Conservation (phyloP, 2,888 invertebrate species). For the Lysandra coridon region DNA sequence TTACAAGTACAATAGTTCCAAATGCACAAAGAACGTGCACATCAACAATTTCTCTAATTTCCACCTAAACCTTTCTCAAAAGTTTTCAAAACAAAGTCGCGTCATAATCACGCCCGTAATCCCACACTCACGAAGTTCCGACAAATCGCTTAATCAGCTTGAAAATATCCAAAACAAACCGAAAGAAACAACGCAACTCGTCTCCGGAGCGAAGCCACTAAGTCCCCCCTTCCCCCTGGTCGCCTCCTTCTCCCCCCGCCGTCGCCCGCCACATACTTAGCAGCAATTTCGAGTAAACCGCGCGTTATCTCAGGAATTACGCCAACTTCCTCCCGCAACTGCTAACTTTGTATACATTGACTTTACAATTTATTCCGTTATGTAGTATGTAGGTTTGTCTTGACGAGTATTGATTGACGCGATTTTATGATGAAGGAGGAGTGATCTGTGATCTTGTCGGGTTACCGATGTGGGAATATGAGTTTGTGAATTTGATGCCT, state of each 20-base stretch:
- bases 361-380: conserved; percentile 18
- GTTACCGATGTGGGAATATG: not conserved
- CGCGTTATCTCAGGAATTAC: conserved; percentile 57
- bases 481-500: not conserved
- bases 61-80: not conserved
- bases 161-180: conserved; percentile 41
- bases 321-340: conserved; percentile 46
- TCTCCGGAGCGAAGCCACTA: conserved; percentile 57
- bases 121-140: conserved; percentile 30
- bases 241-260: conserved; percentile 60
- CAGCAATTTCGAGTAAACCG: conserved; percentile 62
- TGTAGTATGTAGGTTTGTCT: not conserved
- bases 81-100: not conserved
- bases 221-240: conserved; percentile 57
- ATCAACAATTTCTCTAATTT: not conserved
- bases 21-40: too few species aligned
- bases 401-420: not conserved
- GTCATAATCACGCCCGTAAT: conserved; percentile 18
- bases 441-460: not conserved
- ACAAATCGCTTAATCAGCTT: conserved; percentile 42
- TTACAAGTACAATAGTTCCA: too few species aligned
- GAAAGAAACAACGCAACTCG: conserved; percentile 43
- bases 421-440: not conserved
- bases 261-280: conserved; percentile 66
- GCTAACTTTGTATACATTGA: conserved; percentile 23